Evolutionary conservation across 2,113 vertebrate species (phyloP).

Genomic region (Jaculus jaculus): DNA sequence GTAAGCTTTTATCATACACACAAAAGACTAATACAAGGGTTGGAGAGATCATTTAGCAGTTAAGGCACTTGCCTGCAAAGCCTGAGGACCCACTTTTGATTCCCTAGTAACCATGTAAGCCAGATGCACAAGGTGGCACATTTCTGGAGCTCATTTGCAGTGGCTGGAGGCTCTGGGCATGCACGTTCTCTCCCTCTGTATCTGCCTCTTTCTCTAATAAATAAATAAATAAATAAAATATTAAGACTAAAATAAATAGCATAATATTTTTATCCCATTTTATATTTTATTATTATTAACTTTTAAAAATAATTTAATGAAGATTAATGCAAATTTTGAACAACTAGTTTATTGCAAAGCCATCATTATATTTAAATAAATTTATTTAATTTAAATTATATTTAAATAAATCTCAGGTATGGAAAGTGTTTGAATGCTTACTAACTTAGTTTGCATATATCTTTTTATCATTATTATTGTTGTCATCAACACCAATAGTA

Average conservation of each 20-base stretch:
- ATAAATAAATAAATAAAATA: too few relatives aligned
- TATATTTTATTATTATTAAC: neutral
- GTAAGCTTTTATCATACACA: neutral
- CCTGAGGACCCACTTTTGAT: too few relatives aligned
- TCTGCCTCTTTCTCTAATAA: too few relatives aligned
- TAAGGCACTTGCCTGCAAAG: too few relatives aligned
- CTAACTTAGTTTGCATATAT: neutral
- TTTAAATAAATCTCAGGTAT: neutral
- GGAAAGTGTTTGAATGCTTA: neutral
- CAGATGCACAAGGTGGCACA: too few relatives aligned
- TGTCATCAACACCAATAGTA: neutral
- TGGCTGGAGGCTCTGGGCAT: too few relatives aligned
- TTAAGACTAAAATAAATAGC: neutral
- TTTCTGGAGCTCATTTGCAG: too few relatives aligned
- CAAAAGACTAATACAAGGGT: neutral
- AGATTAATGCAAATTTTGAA: neutral
- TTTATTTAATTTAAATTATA: neutral
- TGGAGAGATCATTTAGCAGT: too few relatives aligned
- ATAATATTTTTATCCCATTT: neutral
- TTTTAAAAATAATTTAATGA: constrained; percentile 37
- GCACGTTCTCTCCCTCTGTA: too few relatives aligned
- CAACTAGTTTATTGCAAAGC: neutral
- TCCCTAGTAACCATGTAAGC: too few relatives aligned
- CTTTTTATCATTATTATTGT: neutral
- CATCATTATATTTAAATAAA: neutral